Base-by-base conservation (phyloP, 2,797 vertebrate genomes). In the Microtus californicus region DNA sequence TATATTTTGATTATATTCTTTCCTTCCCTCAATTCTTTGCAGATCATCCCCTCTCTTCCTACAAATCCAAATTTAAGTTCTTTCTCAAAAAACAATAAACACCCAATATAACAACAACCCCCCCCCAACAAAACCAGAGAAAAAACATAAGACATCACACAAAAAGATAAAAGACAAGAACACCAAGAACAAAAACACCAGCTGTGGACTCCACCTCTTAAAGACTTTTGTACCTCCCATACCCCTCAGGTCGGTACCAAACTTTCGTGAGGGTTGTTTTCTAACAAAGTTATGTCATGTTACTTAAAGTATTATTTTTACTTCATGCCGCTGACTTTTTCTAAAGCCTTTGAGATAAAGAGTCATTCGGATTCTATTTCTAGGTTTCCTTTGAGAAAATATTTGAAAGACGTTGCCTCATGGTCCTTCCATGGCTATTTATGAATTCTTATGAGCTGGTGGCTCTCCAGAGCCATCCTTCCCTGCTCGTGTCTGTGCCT, bases 301-400 rank as follows among this genome's bases (percentile, higher is more conserved):
- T 14, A 78, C 48, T 59, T 90, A 29, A 85, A 69, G 56, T 51
- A 82, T 96, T 37, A 82, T 88, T 96, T 90, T 86, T 65, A 87
- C 83, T 85, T 91, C 74, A 45, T 73, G 17, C 21, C 23, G 34
- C 69, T 90, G 65, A 76, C 34, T 61, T 78, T 76, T 91, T 77
- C 86, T 43, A 90, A 92, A 48, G 0, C 65, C 59, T 94, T 80
- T 80, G 76, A 91, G 37, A 74, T 83, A 82, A 79, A 81, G 0
- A 87, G 6, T 77, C 45, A 79, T 65, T 94, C 54, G n/a, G 11
- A 76, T 63, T 96, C 31, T 67, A 88, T 94, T 87, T 95, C 77
- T 92, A 90, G 59, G 15, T 81, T 86, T 93, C 51, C 54, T 90
- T 48, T 94, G 76, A 87, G 88, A 54, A 2, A 0, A 1, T 69